Evolutionary conservation across 2,888 invertebrate genomes (phyloP), one percentile per base, ranked within the genome.

Genomic region (Ophioninae sp.): DNA sequence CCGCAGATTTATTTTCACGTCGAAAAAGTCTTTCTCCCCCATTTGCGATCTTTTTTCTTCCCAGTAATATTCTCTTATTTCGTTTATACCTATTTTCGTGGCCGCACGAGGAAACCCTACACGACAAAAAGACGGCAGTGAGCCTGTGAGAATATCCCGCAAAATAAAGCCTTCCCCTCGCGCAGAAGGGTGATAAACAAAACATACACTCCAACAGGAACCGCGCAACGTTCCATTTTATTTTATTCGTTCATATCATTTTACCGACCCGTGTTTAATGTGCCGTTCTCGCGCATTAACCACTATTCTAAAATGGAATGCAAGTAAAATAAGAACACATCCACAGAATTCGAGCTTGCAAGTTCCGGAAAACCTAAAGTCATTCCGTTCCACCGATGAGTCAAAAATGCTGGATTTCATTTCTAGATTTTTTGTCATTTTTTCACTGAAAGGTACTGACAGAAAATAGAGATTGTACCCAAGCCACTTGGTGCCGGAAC

Each of bases 341-440:
- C 23, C 20, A 17, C 50, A 21, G 57, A 67, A 67, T n/a, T 57
- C 44, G 59, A 21, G 64, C 59, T 57, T 57, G 57, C 39, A 41
- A 30, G 64, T 75, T 81, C 64, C n/a, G 39, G 57, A 69, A 70
- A 64, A 81, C 69, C 41, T 41, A 75, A 59, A 61, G 70, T 57
- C 30, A 69, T 75, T 59, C 50, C 70, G 77, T 41, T 65, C 64
- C 59, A 76, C 59, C 20, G 57, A 61, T 50, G 23, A 13, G 17
- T 68, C 44, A 68, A 44, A 50, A 50, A 17, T 39, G 78, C 68
- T 56, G 39, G 57, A 50, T 78, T 56, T 70, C 70, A 41, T 57
- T 56, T 50, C 39, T 70, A 56, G 41, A 50, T 13, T 62, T 56
- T 23, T 30, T 6, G 39, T 41, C 23, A 6, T 59, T 21, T 21